Base-by-base conservation (phyloP, 2,113 vertebrate species). In the Dendropsophus ebraccatus region DNA sequence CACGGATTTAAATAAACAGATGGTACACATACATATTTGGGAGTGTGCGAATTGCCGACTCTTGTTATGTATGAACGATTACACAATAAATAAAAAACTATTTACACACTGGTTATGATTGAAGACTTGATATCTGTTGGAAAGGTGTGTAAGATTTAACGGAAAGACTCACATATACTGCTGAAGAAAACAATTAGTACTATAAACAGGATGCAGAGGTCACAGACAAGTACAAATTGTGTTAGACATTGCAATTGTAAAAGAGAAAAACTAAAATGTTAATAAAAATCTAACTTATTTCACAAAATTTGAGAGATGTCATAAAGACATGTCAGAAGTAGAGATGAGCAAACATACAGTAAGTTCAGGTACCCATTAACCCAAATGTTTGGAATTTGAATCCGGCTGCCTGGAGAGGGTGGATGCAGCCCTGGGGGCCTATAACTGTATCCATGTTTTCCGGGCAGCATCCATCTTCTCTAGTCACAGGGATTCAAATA, bases 61-160 rank as follows among this genome's bases (percentile, higher is more conserved):
- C 88, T 69, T 76, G 25, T n/a, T 90, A 87, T 9, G 80, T 50
- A 75, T 70, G 58, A 69, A 83, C 54, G n/a, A 72, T 89, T 86
- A 87, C 89, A 88, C 87, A 89, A 90, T 88, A 88, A 88, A 90
- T 83, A 90, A 88, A 91, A 88, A n/a, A 32, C 62, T 81, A 49
- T 32, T 87, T 32, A 32, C 84, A 77, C 86, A 65, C 86, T 0
- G 65, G 23, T 62, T 82, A 70, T 82, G 41, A 82, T n/a, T 67
- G 41, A 82, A 67, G 23, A 9, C 58, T 65, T 17, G 14, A 32
- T 28, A 25, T 75, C 30, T 41, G 35, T 10, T 21, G 21, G 32
- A 41, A 70, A 37, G 4, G 19, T 1, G 11, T 41, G 67, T 0
- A 19, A 69, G 32, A 37, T 35, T 19, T 69, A 10, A 35, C 35